Evolutionary conservation across 2,113 vertebrate genomes (phyloP), one percentile per base, ranked within the genome.

Genomic region (Pachycephala philippinensis): DNA sequence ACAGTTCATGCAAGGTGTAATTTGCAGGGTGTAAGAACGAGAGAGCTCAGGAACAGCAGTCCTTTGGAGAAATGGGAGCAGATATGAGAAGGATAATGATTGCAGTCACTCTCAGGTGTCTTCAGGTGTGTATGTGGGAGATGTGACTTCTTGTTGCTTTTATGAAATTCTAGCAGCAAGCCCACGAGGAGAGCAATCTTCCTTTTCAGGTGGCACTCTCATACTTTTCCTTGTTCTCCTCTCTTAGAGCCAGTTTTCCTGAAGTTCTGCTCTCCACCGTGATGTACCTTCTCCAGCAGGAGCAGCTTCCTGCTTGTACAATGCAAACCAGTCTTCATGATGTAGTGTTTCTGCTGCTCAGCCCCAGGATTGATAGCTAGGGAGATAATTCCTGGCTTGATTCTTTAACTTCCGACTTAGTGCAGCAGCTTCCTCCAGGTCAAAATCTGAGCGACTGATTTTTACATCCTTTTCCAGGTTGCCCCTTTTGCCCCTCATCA

Each of bases 241-340:
- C 14, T 52, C 6, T 2, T 8, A 49, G 39, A 72, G 26, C 8
- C 39, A 35, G 15, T 71, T 90, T 61, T 65, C 66, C 42, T 19
- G 15, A 66, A 82, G 27, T 71, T 66, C 56, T 85, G n/a, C 37
- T 81, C 15, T 19, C 54, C 15, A 26, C 28, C 10, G 1, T 10
- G 59, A 27, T 44, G 45, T 71, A 24, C 40, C 33, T 39, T 68
- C 57, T 65, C 27, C 59, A 60, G 64, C 7, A 93, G 50, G 26
- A 89, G 23, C 42, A 74, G 8, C 45, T 87, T n/a, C 13, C n/a
- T 49, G 10, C 68, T 84, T 27, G 11, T n/a, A 15, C 50, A 81
- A 47, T 57, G 22, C 77, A 61, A 40, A 37, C 21, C 57, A 63
- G 20, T 23, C 31, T 59, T 45, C 0, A 0, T 40, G 28, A 28